A percentile compares a stretch with the other conserved stretches of the same genome.
Conservation (phyloP, 2,797 vertebrate genomes). For the Hemitrygon akajei region DNA sequence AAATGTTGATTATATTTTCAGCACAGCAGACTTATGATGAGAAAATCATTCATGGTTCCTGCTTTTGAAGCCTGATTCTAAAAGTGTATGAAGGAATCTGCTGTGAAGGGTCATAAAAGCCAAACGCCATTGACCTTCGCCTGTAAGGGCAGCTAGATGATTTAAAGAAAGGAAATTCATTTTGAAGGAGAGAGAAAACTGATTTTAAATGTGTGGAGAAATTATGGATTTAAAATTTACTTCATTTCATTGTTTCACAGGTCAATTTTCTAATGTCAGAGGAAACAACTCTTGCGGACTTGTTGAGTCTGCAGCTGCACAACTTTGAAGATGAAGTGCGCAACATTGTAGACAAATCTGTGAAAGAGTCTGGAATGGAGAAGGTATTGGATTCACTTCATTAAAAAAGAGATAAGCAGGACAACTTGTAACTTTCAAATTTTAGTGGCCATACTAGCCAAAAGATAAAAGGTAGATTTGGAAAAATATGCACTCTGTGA, state of each 20-base stretch:
- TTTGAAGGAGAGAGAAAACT: not conserved
- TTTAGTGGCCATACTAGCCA: not conserved
- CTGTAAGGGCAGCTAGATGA: no score
- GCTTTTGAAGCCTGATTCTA: not conserved
- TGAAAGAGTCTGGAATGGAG: constrained; percentile 60
- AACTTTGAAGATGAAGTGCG: constrained; percentile 57
- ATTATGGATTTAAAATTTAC: not conserved
- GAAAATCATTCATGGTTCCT: not conserved
- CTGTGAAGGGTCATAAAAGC: not conserved
- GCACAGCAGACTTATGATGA: not conserved
- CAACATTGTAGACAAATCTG: constrained; percentile 57
- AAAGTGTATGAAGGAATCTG: not conserved
- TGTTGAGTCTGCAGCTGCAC: constrained; percentile 60
- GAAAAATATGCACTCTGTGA: not conserved
- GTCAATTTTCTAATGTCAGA: constrained; percentile 59
- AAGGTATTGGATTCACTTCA: constrained; percentile 48
- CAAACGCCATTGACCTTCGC: no score
- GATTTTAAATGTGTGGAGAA: not conserved
- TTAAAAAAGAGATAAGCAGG: not conserved
- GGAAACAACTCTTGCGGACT: constrained; percentile 52
- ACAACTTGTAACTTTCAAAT: not conserved
- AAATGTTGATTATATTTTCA: not conserved
- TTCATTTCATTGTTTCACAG: constrained; percentile 44
- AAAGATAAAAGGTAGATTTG: not conserved
- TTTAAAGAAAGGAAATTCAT: not conserved